Percentiles rank a stretch among this genome's conserved stretches.
Evolutionary conservation across 2,113 vertebrate species (phyloP).

Genomic region (Cricetomys ansorgei): DNA sequence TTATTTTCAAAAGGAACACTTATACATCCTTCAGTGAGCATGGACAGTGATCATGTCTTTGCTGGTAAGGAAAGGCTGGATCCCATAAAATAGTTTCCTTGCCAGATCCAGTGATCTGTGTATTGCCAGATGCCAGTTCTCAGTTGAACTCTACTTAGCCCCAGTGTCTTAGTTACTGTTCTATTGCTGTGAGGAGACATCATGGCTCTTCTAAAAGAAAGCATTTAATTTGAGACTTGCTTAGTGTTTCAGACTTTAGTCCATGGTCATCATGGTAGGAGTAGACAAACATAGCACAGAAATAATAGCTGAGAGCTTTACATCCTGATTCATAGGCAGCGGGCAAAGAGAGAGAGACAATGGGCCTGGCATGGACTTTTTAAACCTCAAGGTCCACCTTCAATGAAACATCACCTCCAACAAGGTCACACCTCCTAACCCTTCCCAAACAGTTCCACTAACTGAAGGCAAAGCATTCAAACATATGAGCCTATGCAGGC

Average conservation of each 20-base stretch:
- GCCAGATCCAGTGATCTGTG: neutral
- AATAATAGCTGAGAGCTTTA: neutral
- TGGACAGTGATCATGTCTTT: neutral
- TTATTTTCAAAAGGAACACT: constrained; percentile 5
- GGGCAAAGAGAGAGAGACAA: neutral
- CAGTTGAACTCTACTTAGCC: neutral
- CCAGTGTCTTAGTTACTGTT: neutral
- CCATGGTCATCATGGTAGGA: too few relatives aligned
- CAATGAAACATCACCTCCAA: neutral
- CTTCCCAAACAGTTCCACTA: neutral
- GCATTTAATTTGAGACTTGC: neutral
- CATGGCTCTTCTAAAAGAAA: neutral
- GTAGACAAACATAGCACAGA: neutral
- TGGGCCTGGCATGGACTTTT: neutral
- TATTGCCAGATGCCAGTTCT: neutral
- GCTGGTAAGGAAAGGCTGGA: neutral
- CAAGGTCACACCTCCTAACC: neutral
- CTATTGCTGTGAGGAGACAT: neutral
- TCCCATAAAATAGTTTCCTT: neutral
- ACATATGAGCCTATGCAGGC: neutral
- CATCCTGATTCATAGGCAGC: neutral
- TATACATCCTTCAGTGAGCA: neutral
- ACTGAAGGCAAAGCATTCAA: neutral
- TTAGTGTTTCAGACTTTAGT: neutral
- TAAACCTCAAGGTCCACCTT: neutral